Conservation (phyloP, 2,888 invertebrate genomes). For the Himalopsyche anomala region DNA sequence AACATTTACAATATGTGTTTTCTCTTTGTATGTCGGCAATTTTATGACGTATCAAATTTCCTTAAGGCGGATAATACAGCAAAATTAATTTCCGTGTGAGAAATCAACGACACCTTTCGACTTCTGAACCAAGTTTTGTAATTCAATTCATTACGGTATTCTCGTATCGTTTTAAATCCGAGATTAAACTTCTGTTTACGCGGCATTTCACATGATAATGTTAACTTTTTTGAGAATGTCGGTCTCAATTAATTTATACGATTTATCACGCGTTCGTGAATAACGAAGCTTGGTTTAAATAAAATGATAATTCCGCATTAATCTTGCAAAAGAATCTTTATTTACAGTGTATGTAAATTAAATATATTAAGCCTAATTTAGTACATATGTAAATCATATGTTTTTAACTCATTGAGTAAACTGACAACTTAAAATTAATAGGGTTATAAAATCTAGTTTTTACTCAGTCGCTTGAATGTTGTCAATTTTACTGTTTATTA, state of each 20-base stretch:
- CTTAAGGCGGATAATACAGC: not conserved
- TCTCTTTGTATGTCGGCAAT: conserved; percentile 2
- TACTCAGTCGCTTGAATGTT: too few relatives aligned
- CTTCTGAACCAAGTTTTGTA: conserved; percentile 5
- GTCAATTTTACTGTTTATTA: too few relatives aligned
- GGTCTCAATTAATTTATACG: not conserved
- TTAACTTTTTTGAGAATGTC: not conserved
- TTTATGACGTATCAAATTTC: conserved; percentile 24
- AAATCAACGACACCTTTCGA: conserved; percentile 14
- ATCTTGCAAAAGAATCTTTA: too few relatives aligned
- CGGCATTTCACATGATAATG: conserved; percentile 16
- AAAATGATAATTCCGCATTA: too few relatives aligned
- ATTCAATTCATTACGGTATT: conserved; percentile 17
- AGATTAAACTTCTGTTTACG: conserved; percentile 31
- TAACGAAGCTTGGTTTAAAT: too few relatives aligned
- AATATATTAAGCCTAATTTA: too few relatives aligned
- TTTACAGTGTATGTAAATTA: too few relatives aligned
- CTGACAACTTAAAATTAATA: too few relatives aligned
- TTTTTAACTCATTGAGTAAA: too few relatives aligned
- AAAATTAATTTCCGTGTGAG: conserved; percentile 11
- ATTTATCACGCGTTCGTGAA: too few relatives aligned
- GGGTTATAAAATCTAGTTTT: too few relatives aligned
- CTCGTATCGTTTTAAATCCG: conserved; percentile 7
- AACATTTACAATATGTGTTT: not conserved
- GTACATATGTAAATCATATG: too few relatives aligned